A percentile compares a stretch with the other conserved stretches of the same genome.
phyloP scores from a whole-genome alignment of 2,113 vertebrate species.

The Morone chrysops region DNA sequence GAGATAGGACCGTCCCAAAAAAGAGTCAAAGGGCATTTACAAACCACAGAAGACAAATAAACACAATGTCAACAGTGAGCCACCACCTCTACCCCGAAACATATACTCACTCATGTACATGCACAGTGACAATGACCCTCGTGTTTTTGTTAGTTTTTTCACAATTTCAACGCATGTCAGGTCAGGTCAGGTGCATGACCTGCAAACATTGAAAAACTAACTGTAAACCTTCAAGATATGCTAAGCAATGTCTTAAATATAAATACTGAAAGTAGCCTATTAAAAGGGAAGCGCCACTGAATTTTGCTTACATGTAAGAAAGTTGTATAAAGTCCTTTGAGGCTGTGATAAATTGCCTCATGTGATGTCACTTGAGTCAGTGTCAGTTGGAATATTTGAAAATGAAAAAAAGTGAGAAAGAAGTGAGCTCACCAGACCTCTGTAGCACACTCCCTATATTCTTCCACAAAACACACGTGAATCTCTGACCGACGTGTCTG shows the following conservation, averaged over 20 bases:
- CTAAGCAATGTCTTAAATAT: not conserved
- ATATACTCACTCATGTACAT: not conserved
- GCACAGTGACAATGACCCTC: not conserved
- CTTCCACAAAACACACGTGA: too few species aligned
- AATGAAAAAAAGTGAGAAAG: too few species aligned
- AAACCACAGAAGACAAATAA: slow-evolving; percentile 50
- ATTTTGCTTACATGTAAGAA: not conserved
- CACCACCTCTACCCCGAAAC: not conserved
- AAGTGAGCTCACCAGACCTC: not conserved
- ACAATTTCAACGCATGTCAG: not conserved
- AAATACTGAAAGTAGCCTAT: not conserved
- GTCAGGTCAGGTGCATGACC: not conserved
- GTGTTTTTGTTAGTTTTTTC: not conserved
- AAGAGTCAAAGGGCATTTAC: slow-evolving; percentile 15
- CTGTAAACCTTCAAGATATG: not conserved
- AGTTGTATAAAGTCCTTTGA: too few species aligned
- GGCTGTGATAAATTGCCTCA: not conserved
- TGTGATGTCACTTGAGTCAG: not conserved
- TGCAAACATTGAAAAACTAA: not conserved
- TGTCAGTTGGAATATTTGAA: too few species aligned
- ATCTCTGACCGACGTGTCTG: too few species aligned
- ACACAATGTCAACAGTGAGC: not conserved
- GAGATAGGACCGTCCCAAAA: slow-evolving; percentile 26
- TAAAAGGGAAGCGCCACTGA: not conserved
- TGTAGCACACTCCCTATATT: too few species aligned